These are phyloP conservation scores for Planiliza haematocheilus DNA, from an alignment of 2,113 vertebrate genomes.

Conservation along the genomic window DNA sequence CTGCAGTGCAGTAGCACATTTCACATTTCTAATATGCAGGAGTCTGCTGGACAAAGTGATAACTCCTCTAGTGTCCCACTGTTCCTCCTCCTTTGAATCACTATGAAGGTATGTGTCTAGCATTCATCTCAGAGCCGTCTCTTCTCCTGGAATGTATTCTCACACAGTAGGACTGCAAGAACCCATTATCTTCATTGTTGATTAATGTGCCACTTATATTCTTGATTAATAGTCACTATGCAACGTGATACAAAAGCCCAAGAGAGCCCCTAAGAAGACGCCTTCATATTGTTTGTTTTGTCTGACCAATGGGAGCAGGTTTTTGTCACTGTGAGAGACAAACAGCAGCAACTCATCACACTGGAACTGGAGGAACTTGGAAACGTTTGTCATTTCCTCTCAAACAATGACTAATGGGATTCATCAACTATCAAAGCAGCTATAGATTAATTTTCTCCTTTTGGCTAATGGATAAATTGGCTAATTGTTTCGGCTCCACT, in stretches of 20 bases:
- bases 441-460: background rate
- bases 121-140: background rate
- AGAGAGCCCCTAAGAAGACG: background rate
- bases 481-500: background rate
- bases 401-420: background rate
- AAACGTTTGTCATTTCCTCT: background rate
- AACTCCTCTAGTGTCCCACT: background rate
- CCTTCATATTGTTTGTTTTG: background rate
- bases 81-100: background rate
- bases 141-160: background rate
- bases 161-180: background rate
- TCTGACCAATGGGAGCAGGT: background rate
- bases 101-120: background rate
- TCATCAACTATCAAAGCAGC: background rate
- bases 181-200: background rate
- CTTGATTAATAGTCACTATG: background rate
- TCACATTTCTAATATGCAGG: background rate
- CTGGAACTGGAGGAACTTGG: background rate
- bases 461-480: background rate
- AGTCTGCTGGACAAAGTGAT: slow-evolving; percentile 15
- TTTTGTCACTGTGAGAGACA: too few relatives aligned
- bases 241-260: background rate
- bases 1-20: slow-evolving; percentile 18
- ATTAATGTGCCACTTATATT: background rate
- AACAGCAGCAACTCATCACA: background rate